Percentiles rank a stretch among this genome's conserved stretches.
phyloP scores from a whole-genome alignment of 2,797 vertebrate species.

The Trachurus trachurus region DNA sequence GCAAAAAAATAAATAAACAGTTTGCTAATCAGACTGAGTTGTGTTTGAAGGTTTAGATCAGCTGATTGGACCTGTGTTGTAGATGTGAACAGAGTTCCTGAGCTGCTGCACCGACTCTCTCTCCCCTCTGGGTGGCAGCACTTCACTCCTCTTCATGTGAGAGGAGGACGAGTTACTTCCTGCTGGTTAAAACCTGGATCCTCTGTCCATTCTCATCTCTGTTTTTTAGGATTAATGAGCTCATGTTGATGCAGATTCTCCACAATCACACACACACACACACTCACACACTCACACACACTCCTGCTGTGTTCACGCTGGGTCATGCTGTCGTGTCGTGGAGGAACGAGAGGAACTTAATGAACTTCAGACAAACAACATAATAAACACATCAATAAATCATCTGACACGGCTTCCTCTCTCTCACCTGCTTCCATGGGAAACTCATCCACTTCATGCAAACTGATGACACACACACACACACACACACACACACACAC shows the following conservation, averaged over 20 bases:
- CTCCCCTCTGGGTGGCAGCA: constrained; percentile 51
- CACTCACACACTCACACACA: background rate
- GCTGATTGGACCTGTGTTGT: too few species aligned
- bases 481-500: too few species aligned
- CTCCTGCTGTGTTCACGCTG: background rate
- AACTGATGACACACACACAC: background rate
- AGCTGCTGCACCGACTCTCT: constrained; percentile 11
- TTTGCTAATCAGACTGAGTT: too few species aligned
- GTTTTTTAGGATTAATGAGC: background rate
- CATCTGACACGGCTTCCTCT: background rate
- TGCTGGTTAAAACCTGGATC: background rate
- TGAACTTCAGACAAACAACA: background rate
- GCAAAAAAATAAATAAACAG: too few species aligned
- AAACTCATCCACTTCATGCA: background rate
- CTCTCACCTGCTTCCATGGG: too few species aligned
- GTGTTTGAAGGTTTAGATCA: too few species aligned
- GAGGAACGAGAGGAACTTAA: background rate
- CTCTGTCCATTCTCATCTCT: too few species aligned
- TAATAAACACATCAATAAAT: background rate
- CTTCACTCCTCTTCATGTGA: background rate
- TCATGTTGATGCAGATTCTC: too few species aligned
- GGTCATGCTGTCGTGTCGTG: too few species aligned
- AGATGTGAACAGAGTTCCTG: constrained; percentile 2
- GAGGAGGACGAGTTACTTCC: background rate
- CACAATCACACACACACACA: too few species aligned